Conservation (phyloP, 2,113 vertebrate species). For the Butorides virescens region DNA sequence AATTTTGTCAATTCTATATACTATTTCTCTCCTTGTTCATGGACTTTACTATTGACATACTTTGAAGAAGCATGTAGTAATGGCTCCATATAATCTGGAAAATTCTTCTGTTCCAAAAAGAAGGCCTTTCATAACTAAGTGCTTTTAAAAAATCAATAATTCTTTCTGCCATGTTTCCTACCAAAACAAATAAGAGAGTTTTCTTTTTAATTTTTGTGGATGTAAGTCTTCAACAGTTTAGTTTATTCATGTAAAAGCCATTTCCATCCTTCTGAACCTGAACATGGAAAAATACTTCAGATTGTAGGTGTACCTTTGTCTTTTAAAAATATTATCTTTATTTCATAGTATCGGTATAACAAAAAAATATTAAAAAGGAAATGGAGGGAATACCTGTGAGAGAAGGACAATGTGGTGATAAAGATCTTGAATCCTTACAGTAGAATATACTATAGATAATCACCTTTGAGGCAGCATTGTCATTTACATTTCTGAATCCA, state of each 20-base stretch:
- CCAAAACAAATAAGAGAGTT: background rate
- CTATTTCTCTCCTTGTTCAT: background rate
- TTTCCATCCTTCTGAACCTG: background rate
- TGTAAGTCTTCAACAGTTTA: background rate
- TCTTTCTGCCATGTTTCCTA: background rate
- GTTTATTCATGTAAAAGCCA: background rate
- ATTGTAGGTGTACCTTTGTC: background rate
- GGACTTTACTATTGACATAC: background rate
- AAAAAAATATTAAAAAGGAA: background rate
- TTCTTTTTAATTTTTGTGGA: background rate
- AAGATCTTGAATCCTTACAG: background rate
- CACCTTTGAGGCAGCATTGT: background rate
- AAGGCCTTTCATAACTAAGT: background rate
- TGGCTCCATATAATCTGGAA: background rate
- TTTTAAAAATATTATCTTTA: background rate
- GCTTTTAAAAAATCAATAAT: background rate
- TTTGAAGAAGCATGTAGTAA: background rate
- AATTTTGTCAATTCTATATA: background rate
- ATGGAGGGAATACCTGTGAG: background rate
- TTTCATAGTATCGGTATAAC: background rate
- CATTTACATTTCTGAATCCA: background rate
- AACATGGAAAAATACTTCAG: background rate
- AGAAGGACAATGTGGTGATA: background rate
- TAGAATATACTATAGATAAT: background rate
- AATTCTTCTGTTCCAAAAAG: background rate